Conservation (phyloP, 2,888 invertebrate genomes). For the Sepiola atlantica region DNA sequence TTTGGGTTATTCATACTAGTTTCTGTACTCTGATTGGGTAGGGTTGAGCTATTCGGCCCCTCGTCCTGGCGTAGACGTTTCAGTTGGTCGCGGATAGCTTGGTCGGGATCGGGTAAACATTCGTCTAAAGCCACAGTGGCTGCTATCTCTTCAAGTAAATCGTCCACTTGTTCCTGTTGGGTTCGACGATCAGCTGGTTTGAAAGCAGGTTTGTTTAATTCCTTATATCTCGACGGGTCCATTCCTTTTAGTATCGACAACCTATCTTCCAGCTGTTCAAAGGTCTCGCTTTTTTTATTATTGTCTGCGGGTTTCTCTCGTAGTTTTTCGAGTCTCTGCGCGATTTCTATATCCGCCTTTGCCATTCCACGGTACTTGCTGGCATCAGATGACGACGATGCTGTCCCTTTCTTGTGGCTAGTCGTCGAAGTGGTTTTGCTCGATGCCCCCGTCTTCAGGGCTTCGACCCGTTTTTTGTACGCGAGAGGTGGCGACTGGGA, state of each 20-base stretch:
- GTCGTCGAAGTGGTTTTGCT: neutral
- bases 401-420: neutral
- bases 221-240: neutral
- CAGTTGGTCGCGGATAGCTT: slow-evolving; percentile 75
- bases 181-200: slow-evolving; percentile 63
- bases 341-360: slow-evolving; percentile 68
- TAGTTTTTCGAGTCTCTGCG: slow-evolving; percentile 68
- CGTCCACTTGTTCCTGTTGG: slow-evolving; percentile 68
- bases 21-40: neutral
- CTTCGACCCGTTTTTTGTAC: neutral
- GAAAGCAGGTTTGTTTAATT: slow-evolving; percentile 52
- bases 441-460: neutral
- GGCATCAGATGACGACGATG: neutral
- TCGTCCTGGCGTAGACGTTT: slow-evolving; percentile 54
- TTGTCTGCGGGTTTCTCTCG: slow-evolving; percentile 57
- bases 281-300: neutral
- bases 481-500: neutral
- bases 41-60: neutral
- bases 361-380: slow-evolving; percentile 55
- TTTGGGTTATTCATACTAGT: neutral
- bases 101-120: slow-evolving; percentile 59
- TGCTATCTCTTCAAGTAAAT: slow-evolving; percentile 69
- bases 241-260: neutral
- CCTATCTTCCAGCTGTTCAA: neutral
- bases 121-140: slow-evolving; percentile 70